phyloP scores from a whole-genome alignment of 2,797 vertebrate genomes.

The Pangasius djambal region DNA sequence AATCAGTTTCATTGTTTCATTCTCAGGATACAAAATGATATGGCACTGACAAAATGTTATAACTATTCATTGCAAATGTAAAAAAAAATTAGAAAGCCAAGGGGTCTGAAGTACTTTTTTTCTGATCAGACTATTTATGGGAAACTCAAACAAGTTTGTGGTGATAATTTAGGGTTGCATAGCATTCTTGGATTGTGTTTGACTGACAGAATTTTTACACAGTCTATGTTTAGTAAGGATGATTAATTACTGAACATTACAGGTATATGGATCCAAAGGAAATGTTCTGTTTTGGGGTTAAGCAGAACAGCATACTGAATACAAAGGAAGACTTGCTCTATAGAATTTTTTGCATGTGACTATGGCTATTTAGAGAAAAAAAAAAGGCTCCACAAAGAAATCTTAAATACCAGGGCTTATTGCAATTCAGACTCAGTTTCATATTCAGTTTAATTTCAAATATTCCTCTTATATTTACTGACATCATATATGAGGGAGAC shows the following conservation, averaged over 20 bases:
- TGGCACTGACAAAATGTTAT: background rate
- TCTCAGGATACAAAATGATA: background rate
- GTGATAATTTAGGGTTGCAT: background rate
- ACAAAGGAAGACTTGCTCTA: background rate
- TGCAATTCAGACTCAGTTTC: background rate
- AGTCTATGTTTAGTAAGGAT: no score
- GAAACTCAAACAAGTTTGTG: background rate
- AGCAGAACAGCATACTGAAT: no score
- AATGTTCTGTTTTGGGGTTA: no score
- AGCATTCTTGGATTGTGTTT: background rate
- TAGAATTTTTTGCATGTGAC: background rate
- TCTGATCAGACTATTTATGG: background rate
- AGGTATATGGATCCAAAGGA: no score
- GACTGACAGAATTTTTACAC: no score
- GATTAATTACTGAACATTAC: no score
- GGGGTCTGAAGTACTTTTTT: background rate
- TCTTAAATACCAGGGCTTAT: background rate
- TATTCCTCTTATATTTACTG: background rate
- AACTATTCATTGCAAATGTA: background rate
- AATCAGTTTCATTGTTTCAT: background rate
- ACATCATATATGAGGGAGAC: background rate
- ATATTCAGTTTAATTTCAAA: background rate
- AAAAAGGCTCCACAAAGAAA: background rate
- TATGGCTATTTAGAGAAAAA: background rate
- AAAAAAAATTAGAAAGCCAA: background rate